Evolutionary conservation across 2,888 invertebrate species (phyloP).

Genomic region (Sphinx pinastri): DNA sequence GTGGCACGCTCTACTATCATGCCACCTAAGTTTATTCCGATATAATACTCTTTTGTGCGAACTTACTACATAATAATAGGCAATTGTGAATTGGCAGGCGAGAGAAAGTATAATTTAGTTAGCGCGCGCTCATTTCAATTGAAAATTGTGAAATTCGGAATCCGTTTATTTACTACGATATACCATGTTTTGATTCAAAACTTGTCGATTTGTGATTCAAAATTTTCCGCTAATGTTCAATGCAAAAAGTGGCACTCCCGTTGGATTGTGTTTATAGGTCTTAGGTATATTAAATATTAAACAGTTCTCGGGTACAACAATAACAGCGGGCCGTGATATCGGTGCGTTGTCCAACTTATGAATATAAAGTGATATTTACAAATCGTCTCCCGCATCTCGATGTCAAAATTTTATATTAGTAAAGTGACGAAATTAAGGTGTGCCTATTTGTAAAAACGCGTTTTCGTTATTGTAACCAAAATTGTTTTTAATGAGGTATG

Average conservation of each 20-base stretch:
- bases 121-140: slow-evolving; percentile 57
- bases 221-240: slow-evolving; percentile 55
- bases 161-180: slow-evolving; percentile 56
- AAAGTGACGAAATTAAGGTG: too few relatives aligned
- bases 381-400: slow-evolving; percentile 54
- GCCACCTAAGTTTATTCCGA: not conserved
- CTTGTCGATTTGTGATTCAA: slow-evolving; percentile 51
- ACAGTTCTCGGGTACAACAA: slow-evolving; percentile 63
- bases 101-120: slow-evolving; percentile 68
- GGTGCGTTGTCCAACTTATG: slow-evolving; percentile 63
- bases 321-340: slow-evolving; percentile 65
- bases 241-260: slow-evolving; percentile 51
- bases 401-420: not conserved
- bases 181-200: slow-evolving; percentile 54
- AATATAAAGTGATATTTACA: slow-evolving; percentile 60
- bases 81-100: slow-evolving; percentile 56
- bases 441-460: too few relatives aligned
- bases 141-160: slow-evolving; percentile 61
- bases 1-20: not conserved
- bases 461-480: too few relatives aligned
- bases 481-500: too few relatives aligned
- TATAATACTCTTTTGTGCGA: not conserved
- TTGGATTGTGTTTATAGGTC: slow-evolving; percentile 50
- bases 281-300: slow-evolving; percentile 66
- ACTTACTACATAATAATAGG: slow-evolving; percentile 46